Conservation (phyloP, 2,113 vertebrate genomes). For the Nestor notabilis region DNA sequence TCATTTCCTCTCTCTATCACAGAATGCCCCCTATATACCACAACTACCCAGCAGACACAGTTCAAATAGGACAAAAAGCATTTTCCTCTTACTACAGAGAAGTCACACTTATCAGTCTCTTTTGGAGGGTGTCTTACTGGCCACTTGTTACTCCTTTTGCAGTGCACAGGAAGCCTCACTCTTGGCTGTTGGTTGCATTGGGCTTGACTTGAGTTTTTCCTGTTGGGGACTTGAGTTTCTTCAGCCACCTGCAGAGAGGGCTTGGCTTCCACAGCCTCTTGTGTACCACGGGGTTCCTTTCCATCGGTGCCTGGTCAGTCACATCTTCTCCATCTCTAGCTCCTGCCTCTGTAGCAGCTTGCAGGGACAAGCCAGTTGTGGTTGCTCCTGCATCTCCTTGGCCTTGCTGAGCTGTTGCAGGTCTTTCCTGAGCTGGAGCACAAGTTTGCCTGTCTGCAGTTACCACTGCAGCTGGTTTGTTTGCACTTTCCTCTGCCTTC, state of each 20-base stretch:
- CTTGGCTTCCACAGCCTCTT: background rate
- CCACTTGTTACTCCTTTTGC: background rate
- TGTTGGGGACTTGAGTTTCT: background rate
- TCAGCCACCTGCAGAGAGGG: slow-evolving; percentile 54
- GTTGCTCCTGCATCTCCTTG: accelerated
- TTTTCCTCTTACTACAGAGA: accelerated
- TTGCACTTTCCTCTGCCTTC: background rate
- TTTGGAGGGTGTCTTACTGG: accelerated
- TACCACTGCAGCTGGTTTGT: accelerated
- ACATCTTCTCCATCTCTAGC: background rate
- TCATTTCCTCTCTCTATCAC: background rate
- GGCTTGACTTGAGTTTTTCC: background rate
- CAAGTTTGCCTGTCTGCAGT: accelerated
- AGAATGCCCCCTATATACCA: background rate
- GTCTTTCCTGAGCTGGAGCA: background rate
- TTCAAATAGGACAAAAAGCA: background rate
- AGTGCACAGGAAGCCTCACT: background rate
- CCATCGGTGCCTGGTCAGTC: accelerated
- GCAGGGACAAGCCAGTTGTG: background rate
- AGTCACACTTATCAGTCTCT: background rate
- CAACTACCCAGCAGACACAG: background rate
- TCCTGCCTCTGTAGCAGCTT: accelerated
- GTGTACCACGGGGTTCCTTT: accelerated
- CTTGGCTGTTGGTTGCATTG: background rate
- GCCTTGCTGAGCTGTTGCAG: background rate